phyloP scores from a whole-genome alignment of 2,888 invertebrate genomes.

The Dasypolia templi region DNA sequence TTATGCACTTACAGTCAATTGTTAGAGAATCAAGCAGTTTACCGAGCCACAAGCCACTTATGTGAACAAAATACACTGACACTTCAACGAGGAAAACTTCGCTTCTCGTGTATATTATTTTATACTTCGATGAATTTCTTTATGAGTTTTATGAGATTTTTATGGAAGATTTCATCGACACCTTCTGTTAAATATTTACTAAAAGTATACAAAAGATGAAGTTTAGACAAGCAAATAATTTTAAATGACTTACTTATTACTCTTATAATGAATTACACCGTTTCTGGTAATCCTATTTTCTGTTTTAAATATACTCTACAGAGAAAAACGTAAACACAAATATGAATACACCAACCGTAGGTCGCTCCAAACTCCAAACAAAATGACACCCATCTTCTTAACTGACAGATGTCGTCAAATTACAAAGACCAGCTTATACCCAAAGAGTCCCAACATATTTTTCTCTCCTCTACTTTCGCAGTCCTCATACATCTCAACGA shows the following conservation, averaged over 20 bases:
- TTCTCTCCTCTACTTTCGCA: constrained; percentile 40
- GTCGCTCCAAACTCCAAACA: neutral
- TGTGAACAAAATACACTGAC: constrained; percentile 54
- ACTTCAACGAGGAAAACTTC: constrained; percentile 45
- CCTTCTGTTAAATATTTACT: neutral
- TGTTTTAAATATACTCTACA: neutral
- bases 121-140: constrained; percentile 3
- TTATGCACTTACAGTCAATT: constrained; percentile 65
- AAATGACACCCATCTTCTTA: constrained; percentile 28
- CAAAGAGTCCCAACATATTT: constrained; percentile 24
- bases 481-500: constrained; percentile 45
- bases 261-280: too few relatives aligned
- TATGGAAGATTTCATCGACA: neutral
- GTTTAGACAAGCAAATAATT: neutral
- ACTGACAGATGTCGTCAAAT: constrained; percentile 31
- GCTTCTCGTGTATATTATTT: constrained; percentile 28
- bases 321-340: constrained; percentile 4
- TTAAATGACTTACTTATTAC: neutral
- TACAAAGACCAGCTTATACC: constrained; percentile 15
- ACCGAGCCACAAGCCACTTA: constrained; percentile 47
- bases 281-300: neutral
- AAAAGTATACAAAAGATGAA: neutral
- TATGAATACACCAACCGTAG: neutral
- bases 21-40: constrained; percentile 65
- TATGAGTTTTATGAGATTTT: neutral